These are phyloP conservation scores for Mesochorus sp. DNA, from an alignment of 2,888 invertebrate genomes.

Conservation along the genomic window DNA sequence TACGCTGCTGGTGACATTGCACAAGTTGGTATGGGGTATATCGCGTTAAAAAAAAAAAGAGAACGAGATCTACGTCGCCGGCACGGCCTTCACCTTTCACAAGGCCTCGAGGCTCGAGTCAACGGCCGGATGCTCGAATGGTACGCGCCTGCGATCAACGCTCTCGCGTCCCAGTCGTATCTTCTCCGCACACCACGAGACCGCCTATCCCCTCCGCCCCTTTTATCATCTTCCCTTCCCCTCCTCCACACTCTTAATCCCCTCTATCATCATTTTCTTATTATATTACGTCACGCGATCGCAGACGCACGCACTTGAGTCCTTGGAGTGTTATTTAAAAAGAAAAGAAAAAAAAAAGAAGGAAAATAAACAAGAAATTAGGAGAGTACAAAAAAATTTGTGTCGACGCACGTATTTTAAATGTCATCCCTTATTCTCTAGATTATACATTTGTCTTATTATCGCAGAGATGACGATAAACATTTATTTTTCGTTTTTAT, in stretches of 20 bases:
- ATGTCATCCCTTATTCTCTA: neutral
- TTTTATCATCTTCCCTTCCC: neutral
- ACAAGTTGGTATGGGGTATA: neutral
- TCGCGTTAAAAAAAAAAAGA: too few species aligned
- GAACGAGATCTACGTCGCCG: neutral
- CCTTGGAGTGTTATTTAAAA: conserved; percentile 3
- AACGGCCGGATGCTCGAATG: conserved; percentile 63
- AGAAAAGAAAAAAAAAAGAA: neutral
- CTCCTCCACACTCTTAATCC: conserved; percentile 1
- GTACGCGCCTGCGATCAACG: neutral
- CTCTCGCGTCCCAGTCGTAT: conserved; percentile 26
- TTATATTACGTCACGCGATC: conserved; percentile 58
- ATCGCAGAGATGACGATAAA: conserved; percentile 66
- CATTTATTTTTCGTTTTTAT: too few species aligned
- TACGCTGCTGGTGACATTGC: conserved; percentile 32
- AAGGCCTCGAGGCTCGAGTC: conserved; percentile 66
- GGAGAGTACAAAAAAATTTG: neutral
- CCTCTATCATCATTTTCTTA: conserved; percentile 39
- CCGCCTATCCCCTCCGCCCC: neutral
- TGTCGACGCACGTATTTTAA: neutral
- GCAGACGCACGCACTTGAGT: conserved; percentile 34
- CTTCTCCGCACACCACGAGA: conserved; percentile 31
- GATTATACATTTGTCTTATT: conserved; percentile 61
- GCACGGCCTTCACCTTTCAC: conserved; percentile 68
- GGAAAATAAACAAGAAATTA: neutral